Evolutionary conservation across 2,888 invertebrate genomes (phyloP).

Genomic region (Trichogramma dendrolimi): DNA sequence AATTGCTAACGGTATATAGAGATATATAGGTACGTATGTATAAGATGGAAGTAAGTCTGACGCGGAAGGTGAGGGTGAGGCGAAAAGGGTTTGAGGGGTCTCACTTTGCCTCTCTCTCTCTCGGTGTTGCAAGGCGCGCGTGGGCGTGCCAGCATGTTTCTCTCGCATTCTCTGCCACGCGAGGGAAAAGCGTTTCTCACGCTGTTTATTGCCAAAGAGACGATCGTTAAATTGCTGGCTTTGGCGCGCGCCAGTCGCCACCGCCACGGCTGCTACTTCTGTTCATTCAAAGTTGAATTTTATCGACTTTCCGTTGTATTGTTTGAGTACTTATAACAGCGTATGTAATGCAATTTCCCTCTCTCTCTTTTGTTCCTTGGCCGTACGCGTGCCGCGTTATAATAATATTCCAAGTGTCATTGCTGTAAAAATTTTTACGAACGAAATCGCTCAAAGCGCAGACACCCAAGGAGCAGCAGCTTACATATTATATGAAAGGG

Average conservation of each 20-base stretch:
- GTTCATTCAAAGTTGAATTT: constrained; percentile 16
- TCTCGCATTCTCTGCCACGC: neutral
- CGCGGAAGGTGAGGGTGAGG: neutral
- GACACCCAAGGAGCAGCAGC: no score
- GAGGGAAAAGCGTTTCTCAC: neutral
- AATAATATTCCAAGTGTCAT: no score
- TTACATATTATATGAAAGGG: no score
- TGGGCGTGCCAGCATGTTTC: constrained; percentile 1
- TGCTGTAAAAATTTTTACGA: no score
- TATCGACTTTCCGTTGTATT: constrained; percentile 3
- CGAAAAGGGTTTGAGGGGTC: no score
- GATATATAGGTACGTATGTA: neutral
- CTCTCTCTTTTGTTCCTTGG: no score
- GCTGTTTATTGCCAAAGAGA: constrained; percentile 23
- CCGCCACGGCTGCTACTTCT: neutral
- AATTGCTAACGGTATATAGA: constrained; percentile 15
- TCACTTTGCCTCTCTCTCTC: no score
- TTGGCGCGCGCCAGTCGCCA: no score
- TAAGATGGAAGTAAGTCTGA: constrained; percentile 13
- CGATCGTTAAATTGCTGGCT: constrained; percentile 21
- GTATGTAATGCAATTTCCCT: no score
- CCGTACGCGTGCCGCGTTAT: no score
- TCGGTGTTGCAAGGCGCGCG: neutral
- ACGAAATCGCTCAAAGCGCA: no score
- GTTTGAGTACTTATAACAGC: no score